phyloP scores from a whole-genome alignment of 2,888 invertebrate genomes.

The Orchesella flavescens region DNA sequence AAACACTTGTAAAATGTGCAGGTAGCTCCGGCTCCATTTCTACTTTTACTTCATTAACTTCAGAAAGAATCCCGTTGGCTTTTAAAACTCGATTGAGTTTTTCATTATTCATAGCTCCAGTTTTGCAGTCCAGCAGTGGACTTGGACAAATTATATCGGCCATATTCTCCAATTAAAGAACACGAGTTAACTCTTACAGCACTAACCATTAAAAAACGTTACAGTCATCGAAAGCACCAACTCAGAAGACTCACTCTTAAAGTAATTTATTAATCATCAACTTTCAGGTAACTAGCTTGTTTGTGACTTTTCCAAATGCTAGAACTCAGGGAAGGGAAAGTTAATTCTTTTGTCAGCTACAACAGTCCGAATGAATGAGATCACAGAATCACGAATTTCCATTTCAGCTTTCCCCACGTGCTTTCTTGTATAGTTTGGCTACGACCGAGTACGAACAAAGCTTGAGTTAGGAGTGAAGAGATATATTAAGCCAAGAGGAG shows the following conservation, averaged over 20 bases:
- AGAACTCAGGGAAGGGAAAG: too few species aligned
- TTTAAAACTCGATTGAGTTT: constrained; percentile 47
- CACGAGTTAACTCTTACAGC: background rate
- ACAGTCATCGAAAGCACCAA: too few species aligned
- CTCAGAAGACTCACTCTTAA: too few species aligned
- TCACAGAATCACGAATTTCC: background rate
- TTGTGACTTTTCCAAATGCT: too few species aligned
- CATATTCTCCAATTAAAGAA: constrained; percentile 3
- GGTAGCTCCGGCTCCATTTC: constrained; percentile 61
- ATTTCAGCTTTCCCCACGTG: background rate
- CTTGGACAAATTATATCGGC: constrained; percentile 17
- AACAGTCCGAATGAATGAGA: background rate
- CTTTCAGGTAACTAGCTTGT: too few species aligned
- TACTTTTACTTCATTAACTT: constrained; percentile 41
- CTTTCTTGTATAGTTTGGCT: background rate
- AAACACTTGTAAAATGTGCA: constrained; percentile 62
- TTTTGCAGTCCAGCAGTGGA: constrained; percentile 39
- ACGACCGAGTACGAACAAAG: background rate
- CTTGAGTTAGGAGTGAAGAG: background rate
- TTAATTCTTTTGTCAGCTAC: background rate
- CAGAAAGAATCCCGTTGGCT: constrained; percentile 35
- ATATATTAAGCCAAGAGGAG: background rate
- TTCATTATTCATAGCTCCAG: constrained; percentile 39
- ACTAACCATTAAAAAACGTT: background rate
- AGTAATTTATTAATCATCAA: too few species aligned